Percentiles rank a stretch among this genome's conserved stretches.
Evolutionary conservation across 2,888 invertebrate species (phyloP).

Genomic region (Caenorhabditis sp.): DNA sequence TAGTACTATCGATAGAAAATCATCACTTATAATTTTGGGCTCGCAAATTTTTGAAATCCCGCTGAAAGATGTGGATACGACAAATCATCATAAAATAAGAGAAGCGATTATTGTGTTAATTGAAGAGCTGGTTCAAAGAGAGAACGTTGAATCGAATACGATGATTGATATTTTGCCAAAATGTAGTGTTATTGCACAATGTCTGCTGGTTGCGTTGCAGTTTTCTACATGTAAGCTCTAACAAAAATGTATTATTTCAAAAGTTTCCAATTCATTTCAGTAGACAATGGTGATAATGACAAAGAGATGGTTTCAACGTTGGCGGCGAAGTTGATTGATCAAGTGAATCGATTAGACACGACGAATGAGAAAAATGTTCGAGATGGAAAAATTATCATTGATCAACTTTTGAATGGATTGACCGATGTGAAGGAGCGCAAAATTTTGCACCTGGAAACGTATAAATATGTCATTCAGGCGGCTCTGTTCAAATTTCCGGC

Average conservation of each 20-base stretch:
- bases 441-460: neutral
- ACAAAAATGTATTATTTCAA: neutral
- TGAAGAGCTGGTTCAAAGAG: neutral
- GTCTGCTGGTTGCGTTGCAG: neutral
- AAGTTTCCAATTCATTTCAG: neutral
- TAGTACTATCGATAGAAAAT: neutral
- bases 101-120: neutral
- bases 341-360: neutral
- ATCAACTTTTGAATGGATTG: neutral
- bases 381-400: neutral
- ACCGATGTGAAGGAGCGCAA: neutral
- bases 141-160: neutral
- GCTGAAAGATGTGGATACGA: neutral
- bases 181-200: neutral
- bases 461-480: neutral
- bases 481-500: neutral
- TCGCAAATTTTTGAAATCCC: constrained; percentile 1
- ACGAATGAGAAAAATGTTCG: neutral
- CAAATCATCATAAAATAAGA: neutral
- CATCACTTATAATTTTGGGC: neutral
- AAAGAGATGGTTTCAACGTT: neutral
- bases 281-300: neutral
- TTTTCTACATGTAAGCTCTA: constrained; percentile 18
- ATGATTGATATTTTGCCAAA: neutral
- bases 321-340: neutral